These are phyloP conservation scores for Coenobita brevimanus DNA, from an alignment of 1,140 invertebrate genomes.

Conservation along the genomic window DNA sequence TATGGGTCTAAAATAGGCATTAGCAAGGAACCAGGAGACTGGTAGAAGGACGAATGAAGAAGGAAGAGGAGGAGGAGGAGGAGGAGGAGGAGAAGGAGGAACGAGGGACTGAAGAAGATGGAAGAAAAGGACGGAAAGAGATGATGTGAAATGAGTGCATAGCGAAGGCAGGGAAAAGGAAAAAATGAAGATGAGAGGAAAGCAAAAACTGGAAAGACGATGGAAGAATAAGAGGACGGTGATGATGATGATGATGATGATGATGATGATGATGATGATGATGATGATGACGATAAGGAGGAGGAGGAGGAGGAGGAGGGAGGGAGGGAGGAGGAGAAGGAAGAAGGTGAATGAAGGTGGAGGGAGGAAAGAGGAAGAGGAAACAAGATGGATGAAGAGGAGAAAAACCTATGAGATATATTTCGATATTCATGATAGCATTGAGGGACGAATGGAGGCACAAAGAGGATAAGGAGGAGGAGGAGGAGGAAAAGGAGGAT, in stretches of 20 bases:
- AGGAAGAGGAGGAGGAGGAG: too few species aligned
- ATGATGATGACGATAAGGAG: not conserved
- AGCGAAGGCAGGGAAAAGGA: not conserved
- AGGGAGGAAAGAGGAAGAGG: too few species aligned
- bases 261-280: conserved; percentile 4
- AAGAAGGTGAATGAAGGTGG: too few species aligned
- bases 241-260: not conserved
- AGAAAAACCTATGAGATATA: too few species aligned
- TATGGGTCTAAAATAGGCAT: too few species aligned
- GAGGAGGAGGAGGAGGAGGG: too few species aligned
- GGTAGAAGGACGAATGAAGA: not conserved
- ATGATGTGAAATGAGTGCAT: not conserved
- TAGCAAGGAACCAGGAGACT: not conserved
- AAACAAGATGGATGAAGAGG: too few species aligned
- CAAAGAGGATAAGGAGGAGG: not conserved
- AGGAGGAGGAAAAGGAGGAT: not conserved
- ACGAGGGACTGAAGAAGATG: not conserved
- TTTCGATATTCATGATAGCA: too few species aligned
- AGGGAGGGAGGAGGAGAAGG: too few species aligned
- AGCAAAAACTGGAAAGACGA: not conserved
- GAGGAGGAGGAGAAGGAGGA: not conserved
- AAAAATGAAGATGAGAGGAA: not conserved
- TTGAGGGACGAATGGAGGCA: too few species aligned
- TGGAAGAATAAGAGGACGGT: not conserved
- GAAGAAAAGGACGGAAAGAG: not conserved